phyloP scores from a whole-genome alignment of 2,113 vertebrate genomes.

The Rhipidura dahli region DNA sequence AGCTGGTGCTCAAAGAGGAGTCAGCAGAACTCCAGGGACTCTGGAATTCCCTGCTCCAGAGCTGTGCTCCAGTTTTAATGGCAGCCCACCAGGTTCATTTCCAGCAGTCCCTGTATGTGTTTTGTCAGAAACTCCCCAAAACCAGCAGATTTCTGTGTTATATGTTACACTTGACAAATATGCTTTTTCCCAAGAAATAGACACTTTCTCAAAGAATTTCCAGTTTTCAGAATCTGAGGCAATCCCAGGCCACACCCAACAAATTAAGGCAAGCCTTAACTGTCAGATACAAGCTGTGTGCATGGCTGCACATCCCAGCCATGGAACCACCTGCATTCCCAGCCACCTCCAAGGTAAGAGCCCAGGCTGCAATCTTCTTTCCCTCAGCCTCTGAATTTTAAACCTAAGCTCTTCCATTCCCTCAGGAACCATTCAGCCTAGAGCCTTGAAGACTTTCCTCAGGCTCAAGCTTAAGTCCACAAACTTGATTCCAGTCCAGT shows the following conservation, averaged over 20 bases:
- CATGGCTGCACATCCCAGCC: background rate
- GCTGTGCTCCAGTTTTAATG: background rate
- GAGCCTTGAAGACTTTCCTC: background rate
- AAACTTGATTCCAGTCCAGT: background rate
- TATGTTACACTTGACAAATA: background rate
- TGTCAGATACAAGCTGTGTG: background rate
- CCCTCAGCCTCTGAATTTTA: background rate
- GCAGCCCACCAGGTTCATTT: background rate
- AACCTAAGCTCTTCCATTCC: background rate
- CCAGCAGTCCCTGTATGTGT: background rate
- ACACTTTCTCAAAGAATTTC: background rate
- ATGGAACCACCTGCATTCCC: background rate
- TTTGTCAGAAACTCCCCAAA: background rate
- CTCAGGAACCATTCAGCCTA: background rate
- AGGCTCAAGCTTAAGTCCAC: background rate
- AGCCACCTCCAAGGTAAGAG: background rate
- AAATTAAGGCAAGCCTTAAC: background rate
- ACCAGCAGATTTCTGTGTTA: background rate
- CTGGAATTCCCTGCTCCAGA: background rate
- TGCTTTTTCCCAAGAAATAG: fast-evolving
- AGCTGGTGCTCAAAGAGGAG: background rate
- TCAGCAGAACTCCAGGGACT: background rate
- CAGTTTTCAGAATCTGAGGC: background rate
- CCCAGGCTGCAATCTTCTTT: background rate
- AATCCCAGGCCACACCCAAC: background rate